Evolutionary conservation across 2,888 invertebrate genomes (phyloP), one percentile per base, ranked within the genome.

Genomic region (Loripinus fragilis): DNA sequence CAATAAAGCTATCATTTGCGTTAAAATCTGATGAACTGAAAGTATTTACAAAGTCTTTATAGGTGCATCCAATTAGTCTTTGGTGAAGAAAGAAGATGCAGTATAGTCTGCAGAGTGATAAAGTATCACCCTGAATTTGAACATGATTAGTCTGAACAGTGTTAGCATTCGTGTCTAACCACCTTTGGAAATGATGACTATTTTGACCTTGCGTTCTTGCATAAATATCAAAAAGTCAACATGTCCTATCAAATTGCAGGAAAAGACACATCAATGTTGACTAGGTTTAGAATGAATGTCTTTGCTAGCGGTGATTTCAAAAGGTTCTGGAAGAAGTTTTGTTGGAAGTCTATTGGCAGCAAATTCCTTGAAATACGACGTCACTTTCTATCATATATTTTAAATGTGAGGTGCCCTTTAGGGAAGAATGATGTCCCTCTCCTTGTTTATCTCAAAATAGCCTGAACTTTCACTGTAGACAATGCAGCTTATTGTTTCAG

Each of bases 61-160:
- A 66, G 1, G 45, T 55, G 60, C 45, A 17, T 55, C 78, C 78
- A 12, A 17, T 0, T 15, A 78, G 74, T 71, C 55, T 66, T 41
- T 78, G 71, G 12, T 30, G 78, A 50, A 74, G 71, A 71, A 67
- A 78, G n/a, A 67, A 71, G 23, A 78, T 35, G 45, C 71, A 78
- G 35, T 78, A 78, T 1, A 78, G 60, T 66, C 78, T 74, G 41
- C 78, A 78, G 7, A 78, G 38, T 25, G 25, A 30, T 3, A 71
- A 74, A 17, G 17, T 1, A 38, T 74, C 67, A 45, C 78, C 60
- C 41, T 78, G 78, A 28, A 78, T 42, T 38, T 38, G 38, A 8
- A 38, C 12, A 5, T 38, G 7, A 38, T 38, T 38, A 38, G 12
- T 38, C 5, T 38, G 7, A 8, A 38, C 12, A 38, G 38, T 38